A percentile compares a stretch with the other conserved stretches of the same genome.
Conservation (phyloP, 2,113 vertebrate species). For the Tetraodon nigroviridis region DNA sequence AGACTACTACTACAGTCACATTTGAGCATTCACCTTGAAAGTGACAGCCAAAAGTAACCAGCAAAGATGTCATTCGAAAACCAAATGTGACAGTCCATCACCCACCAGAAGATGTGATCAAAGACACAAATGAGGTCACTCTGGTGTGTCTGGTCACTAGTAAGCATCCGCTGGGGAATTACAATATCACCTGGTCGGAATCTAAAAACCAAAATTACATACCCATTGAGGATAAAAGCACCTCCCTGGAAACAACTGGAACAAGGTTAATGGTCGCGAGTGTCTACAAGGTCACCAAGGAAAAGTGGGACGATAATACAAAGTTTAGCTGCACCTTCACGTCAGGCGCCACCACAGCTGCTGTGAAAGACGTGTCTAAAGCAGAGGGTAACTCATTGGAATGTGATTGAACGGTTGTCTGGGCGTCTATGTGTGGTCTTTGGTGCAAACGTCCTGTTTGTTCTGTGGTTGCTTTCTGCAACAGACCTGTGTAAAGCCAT, state of each 20-base stretch:
- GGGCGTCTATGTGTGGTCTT: background rate
- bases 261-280: slow-evolving; percentile 9
- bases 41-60: slow-evolving; percentile 50
- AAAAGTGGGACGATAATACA: fast-evolving
- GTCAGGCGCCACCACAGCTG: fast-evolving
- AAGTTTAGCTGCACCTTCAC: background rate
- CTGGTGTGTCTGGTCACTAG: slow-evolving; percentile 39
- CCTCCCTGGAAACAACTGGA: background rate
- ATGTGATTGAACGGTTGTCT: background rate
- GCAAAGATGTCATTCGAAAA: fast-evolving
- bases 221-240: background rate
- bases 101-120: background rate
- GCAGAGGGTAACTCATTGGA: fast-evolving
- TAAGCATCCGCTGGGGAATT: background rate
- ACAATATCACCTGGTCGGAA: fast-evolving
- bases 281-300: slow-evolving; percentile 19
- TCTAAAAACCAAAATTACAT: fast-evolving
- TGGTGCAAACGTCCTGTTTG: slow-evolving; percentile 10
- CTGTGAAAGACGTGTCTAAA: background rate
- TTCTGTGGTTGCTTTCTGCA: background rate
- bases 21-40: slow-evolving; percentile 70
- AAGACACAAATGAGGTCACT: background rate
- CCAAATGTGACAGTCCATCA: background rate
- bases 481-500: background rate
- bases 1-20: slow-evolving; percentile 68